Conservation (phyloP, 2,888 invertebrate species). For the Heliconius sara region DNA sequence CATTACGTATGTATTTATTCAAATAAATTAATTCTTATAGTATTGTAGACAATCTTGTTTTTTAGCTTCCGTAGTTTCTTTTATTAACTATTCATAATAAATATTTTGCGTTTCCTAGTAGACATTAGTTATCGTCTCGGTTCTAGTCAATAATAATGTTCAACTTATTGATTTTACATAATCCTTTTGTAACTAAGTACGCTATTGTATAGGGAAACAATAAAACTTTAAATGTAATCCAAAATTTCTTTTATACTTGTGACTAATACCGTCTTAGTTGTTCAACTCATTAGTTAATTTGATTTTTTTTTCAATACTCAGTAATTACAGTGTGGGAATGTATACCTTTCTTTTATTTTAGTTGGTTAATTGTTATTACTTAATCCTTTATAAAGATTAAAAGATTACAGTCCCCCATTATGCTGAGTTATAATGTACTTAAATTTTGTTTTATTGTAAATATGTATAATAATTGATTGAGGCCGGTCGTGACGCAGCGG, state of each 20-base stretch:
- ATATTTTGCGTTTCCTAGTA: slow-evolving; percentile 34
- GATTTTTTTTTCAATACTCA: neutral
- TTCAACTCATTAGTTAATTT: slow-evolving; percentile 23
- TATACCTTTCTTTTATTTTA: neutral
- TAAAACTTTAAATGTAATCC: neutral
- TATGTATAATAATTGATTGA: too few relatives aligned
- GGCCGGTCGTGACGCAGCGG: too few relatives aligned
- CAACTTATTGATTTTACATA: slow-evolving; percentile 11
- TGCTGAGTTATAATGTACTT: neutral
- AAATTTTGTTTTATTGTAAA: too few relatives aligned
- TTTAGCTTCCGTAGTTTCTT: slow-evolving; percentile 24
- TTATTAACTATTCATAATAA: slow-evolving; percentile 35
- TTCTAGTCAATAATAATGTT: slow-evolving; percentile 4
- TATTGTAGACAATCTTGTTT: neutral
- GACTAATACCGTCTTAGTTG: neutral
- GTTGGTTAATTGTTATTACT: neutral
- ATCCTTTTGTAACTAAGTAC: slow-evolving; percentile 14
- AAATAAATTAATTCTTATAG: neutral
- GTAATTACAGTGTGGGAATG: slow-evolving; percentile 18
- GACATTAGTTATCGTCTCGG: slow-evolving; percentile 29
- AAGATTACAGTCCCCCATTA: neutral
- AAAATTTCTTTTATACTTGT: slow-evolving; percentile 20
- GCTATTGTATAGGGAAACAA: slow-evolving; percentile 8
- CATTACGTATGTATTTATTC: too few relatives aligned
- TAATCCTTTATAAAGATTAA: neutral